Conservation (phyloP, 2,113 vertebrate species). For the Callocephalon fimbriatum region DNA sequence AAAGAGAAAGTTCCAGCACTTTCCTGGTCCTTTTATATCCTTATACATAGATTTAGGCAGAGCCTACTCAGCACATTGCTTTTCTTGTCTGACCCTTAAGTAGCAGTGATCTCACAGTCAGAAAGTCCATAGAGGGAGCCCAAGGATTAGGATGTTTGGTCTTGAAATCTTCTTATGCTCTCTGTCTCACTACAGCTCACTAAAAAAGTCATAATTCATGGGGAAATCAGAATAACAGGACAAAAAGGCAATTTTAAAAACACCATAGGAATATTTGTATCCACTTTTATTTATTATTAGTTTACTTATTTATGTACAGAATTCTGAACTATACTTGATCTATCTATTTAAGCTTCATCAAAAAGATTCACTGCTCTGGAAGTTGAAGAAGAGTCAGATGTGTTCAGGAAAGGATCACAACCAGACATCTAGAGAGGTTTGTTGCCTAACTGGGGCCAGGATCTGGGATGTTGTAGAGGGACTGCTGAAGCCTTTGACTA, state of each 20-base stretch:
- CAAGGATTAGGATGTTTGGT: not conserved
- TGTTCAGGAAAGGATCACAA: not conserved
- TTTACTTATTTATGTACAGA: not conserved
- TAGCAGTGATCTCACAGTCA: not conserved
- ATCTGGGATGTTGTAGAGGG: not conserved
- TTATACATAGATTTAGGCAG: not conserved
- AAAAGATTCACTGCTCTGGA: not conserved
- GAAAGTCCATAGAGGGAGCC: not conserved
- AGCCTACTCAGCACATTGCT: not conserved
- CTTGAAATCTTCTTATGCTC: not conserved
- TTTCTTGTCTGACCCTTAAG: not conserved
- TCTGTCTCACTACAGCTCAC: not conserved
- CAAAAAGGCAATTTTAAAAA: not conserved
- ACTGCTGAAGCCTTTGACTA: not conserved
- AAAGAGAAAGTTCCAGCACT: not conserved
- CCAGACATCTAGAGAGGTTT: not conserved
- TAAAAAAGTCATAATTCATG: not conserved
- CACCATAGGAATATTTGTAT: not conserved
- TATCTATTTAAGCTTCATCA: not conserved
- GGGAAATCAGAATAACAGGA: not conserved
- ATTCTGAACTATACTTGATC: not conserved
- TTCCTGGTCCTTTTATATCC: not conserved
- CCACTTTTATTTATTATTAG: not conserved
- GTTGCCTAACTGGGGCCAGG: not conserved
- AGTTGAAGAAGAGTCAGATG: not conserved